phyloP scores from a whole-genome alignment of 92 coral and sea anemone species.

The Epizoanthus fatuus region DNA sequence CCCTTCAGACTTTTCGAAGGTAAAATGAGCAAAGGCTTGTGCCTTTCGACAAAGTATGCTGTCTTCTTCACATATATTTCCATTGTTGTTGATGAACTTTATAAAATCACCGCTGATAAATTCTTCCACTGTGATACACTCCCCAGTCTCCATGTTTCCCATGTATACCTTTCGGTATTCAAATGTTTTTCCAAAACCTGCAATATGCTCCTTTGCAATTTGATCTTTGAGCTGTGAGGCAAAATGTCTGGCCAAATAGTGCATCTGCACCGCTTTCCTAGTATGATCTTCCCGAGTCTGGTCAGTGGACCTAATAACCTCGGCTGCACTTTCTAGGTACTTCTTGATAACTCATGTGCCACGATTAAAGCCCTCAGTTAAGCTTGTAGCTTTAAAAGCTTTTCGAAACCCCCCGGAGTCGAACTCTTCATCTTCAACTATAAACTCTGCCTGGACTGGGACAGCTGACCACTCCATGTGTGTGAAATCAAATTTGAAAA shows the following conservation, averaged over 20 bases:
- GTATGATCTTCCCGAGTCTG: conserved; percentile 21
- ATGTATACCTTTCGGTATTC: no score
- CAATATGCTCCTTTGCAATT: no score
- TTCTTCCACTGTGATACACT: no score
- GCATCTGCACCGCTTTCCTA: conserved; percentile 43
- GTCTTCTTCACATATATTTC: conserved; percentile 67
- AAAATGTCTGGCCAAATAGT: conserved; percentile 43
- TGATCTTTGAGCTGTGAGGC: conserved; percentile 29
- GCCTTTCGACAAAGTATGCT: conserved; percentile 61
- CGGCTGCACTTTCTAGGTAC: conserved; percentile 9
- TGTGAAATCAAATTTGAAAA: conserved; percentile 6
- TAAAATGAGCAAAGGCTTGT: conserved; percentile 65
- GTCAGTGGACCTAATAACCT: conserved; percentile 10
- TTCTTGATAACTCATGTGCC: background rate
- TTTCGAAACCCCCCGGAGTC: conserved; percentile 20
- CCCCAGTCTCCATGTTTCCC: conserved; percentile 16
- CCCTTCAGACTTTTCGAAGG: conserved; percentile 63
- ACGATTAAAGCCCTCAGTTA: background rate
- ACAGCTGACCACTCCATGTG: background rate
- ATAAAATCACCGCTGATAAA: no score
- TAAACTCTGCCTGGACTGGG: background rate
- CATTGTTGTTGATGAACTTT: conserved; percentile 53
- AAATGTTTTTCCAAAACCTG: no score
- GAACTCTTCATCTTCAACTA: background rate
- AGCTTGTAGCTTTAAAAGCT: conserved; percentile 32